Evolutionary conservation across 2,113 vertebrate genomes (phyloP).

Genomic region (Cervus canadensis): DNA sequence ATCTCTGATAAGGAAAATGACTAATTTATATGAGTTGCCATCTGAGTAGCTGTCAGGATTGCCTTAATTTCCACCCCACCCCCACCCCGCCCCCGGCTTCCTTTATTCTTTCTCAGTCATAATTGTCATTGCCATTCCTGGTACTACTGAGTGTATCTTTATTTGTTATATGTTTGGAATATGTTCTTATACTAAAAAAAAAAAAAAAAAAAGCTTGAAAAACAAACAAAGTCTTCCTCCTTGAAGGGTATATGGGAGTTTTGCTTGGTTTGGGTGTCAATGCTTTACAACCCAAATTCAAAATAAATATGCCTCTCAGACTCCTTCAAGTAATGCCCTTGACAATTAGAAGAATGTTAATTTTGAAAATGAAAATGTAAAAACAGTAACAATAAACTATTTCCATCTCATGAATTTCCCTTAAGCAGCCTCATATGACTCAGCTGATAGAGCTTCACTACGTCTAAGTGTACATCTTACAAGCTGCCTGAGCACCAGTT

Average conservation of each 20-base stretch:
- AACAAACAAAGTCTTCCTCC: neutral
- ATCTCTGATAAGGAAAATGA: conserved; percentile 62
- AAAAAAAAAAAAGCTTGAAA: neutral
- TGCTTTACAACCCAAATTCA: neutral
- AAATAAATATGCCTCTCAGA: neutral
- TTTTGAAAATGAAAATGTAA: neutral
- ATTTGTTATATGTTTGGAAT: neutral
- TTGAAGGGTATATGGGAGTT: neutral
- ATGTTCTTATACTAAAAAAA: neutral
- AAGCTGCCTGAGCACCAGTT: neutral
- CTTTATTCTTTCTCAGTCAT: neutral
- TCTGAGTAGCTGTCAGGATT: neutral
- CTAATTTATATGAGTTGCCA: conserved; percentile 41
- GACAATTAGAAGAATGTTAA: neutral
- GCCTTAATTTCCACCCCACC: neutral
- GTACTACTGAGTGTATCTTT: neutral
- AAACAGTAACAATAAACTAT: neutral
- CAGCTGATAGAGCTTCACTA: neutral
- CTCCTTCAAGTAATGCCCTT: neutral
- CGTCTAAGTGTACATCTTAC: neutral
- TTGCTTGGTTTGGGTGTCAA: neutral
- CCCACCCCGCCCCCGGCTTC: neutral
- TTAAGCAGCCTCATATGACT: neutral
- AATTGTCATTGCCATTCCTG: neutral
- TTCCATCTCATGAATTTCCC: neutral